Base-by-base conservation (phyloP, 2,797 vertebrate species). In the Xenentodon cancila region DNA sequence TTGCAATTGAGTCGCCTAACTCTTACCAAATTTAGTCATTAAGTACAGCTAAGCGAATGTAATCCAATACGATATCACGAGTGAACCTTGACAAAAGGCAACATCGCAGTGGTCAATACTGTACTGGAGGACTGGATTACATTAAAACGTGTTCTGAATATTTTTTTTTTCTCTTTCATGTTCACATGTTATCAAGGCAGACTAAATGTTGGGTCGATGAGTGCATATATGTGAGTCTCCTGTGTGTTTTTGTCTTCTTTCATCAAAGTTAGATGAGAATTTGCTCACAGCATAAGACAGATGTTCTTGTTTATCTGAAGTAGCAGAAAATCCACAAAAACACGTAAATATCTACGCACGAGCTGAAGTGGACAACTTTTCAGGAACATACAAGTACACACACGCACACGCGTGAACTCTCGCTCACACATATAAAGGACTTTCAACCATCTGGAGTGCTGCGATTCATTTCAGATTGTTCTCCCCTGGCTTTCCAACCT, bases 391-490 rank as follows among this genome's bases (percentile, higher is more conserved):
- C 46, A 70, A 8, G 11, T 57, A 71, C 49, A 25, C 49, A 25
- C 53, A 56, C 19, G 42, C 34, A 43, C 19, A 13, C 25, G 25
- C 25, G 5, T 5, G 25, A 11, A 7, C 64, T 60, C 59, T 48
- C 67, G 63, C 55, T 56, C 61, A 19, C 71, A 70, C 57, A 48
- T 16, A 59, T 20, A 53, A 68, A 66, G 16, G 13, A 86, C 71
- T 72, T 80, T 57, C 76, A 84, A 82, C 89, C 88, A 90, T 89
- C 88, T 90, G 89, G 87, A 82, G 74, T 73, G 79, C 87, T 83
- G 75, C 84, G 79, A 89, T 90, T 91, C 56, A 87, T 90, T 89
- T 90, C 88, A 81, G 75, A 86, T 88, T 82, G 73, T 82, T 88
- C 83, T 82, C 66, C 25, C 18, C 75, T 70, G 64, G 85, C 82